Percentiles rank a stretch among this genome's conserved stretches.
Evolutionary conservation across 2,888 invertebrate genomes (phyloP).

Genomic region (Eupeodes latifasciatus): DNA sequence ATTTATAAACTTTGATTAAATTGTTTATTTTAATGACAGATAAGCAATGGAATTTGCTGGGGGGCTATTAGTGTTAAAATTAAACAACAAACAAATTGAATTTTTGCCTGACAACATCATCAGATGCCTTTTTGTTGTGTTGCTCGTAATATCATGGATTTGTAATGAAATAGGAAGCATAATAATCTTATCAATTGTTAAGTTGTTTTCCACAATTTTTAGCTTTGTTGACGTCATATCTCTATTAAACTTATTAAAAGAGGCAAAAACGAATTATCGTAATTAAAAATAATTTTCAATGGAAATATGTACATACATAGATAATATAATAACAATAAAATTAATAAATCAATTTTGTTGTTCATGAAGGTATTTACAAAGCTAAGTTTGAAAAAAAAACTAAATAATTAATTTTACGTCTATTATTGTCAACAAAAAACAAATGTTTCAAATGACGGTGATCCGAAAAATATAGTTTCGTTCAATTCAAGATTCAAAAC

Average conservation of each 20-base stretch:
- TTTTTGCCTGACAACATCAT: slow-evolving; percentile 14
- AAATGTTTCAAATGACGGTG: no score
- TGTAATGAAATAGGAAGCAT: slow-evolving; percentile 8
- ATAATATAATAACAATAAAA: no score
- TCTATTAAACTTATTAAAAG: not conserved
- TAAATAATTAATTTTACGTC: no score
- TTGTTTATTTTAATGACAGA: not conserved
- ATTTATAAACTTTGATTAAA: not conserved
- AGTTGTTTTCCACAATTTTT: not conserved
- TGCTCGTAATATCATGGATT: not conserved
- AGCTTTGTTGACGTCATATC: not conserved
- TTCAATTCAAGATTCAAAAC: no score
- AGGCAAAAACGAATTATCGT: not conserved
- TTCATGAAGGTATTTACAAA: no score
- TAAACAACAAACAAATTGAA: not conserved
- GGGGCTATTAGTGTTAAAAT: not conserved
- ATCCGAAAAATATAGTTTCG: no score
- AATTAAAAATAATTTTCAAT: not conserved
- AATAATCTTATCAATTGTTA: not conserved
- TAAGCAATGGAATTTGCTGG: slow-evolving; percentile 22
- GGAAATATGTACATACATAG: no score
- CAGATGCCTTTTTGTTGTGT: not conserved
- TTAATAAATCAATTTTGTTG: no score
- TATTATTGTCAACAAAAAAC: no score
- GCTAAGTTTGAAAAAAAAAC: no score